Evolutionary conservation across 2,888 invertebrate genomes (phyloP).

Genomic region (Scelioninae gen. 2): DNA sequence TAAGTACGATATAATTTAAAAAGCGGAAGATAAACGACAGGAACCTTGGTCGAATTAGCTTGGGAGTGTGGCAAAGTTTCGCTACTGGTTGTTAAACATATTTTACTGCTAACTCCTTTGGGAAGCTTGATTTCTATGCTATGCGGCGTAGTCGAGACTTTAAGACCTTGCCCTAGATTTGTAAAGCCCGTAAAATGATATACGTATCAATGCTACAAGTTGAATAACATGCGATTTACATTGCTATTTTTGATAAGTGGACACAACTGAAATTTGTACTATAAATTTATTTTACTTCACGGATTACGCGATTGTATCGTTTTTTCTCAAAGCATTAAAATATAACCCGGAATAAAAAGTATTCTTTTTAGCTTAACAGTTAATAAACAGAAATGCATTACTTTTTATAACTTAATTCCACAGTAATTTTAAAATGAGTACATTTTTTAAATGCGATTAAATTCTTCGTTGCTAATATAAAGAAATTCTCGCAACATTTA

Average conservation of each 20-base stretch:
- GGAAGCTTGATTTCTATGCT: constrained; percentile 50
- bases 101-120: constrained; percentile 47
- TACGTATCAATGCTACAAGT: constrained; percentile 38
- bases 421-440: no score
- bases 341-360: not conserved
- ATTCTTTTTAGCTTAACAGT: no score
- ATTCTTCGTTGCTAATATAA: no score
- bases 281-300: constrained; percentile 9
- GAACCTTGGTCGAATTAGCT: constrained; percentile 47
- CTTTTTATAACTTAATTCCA: no score
- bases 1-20: constrained; percentile 33
- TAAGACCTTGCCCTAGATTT: constrained; percentile 55
- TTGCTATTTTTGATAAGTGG: constrained; percentile 23
- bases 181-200: constrained; percentile 40
- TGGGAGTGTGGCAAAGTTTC: constrained; percentile 34
- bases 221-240: constrained; percentile 34
- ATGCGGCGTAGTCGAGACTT: constrained; percentile 40
- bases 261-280: no score
- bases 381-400: no score
- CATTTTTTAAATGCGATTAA: no score
- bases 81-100: constrained; percentile 49
- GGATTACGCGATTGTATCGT: not conserved
- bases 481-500: no score
- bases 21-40: constrained; percentile 41
- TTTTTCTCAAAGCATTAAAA: not conserved